phyloP scores from a whole-genome alignment of 2,113 vertebrate species.

The Chunga burmeisteri region DNA sequence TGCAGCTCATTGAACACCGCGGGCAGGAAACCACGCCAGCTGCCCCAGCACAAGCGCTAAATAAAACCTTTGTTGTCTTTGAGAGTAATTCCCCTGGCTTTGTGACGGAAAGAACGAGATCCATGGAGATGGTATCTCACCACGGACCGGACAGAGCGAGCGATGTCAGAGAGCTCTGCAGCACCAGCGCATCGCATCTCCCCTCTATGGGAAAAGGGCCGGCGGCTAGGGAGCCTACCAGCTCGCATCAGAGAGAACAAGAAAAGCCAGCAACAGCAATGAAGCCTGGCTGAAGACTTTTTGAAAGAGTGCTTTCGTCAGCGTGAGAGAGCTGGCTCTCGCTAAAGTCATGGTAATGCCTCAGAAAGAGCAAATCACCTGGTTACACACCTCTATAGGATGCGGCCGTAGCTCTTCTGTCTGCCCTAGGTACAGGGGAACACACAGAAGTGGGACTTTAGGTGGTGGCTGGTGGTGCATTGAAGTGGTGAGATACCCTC shows the following conservation, averaged over 20 bases:
- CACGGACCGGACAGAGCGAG: background rate
- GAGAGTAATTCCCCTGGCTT: background rate
- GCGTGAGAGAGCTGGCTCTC: fast-evolving
- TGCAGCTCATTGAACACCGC: background rate
- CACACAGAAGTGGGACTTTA: fast-evolving
- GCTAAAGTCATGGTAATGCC: fast-evolving
- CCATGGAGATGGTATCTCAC: background rate
- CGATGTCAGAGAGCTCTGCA: fast-evolving
- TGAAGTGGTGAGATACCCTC: background rate
- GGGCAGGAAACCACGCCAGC: background rate
- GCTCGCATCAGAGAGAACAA: fast-evolving
- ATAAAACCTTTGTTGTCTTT: background rate
- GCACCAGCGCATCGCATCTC: background rate
- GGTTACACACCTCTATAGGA: fast-evolving
- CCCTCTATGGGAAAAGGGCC: fast-evolving
- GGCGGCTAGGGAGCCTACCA: background rate
- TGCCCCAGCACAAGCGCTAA: background rate
- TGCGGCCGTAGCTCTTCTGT: fast-evolving
- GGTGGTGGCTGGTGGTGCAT: fast-evolving
- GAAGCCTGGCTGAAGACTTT: background rate
- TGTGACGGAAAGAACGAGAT: background rate
- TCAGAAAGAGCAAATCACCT: background rate
- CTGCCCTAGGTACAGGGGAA: background rate
- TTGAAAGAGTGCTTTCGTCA: fast-evolving
- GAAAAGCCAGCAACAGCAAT: fast-evolving